Conservation (phyloP, 2,888 invertebrate species). For the Pollenia labialis region DNA sequence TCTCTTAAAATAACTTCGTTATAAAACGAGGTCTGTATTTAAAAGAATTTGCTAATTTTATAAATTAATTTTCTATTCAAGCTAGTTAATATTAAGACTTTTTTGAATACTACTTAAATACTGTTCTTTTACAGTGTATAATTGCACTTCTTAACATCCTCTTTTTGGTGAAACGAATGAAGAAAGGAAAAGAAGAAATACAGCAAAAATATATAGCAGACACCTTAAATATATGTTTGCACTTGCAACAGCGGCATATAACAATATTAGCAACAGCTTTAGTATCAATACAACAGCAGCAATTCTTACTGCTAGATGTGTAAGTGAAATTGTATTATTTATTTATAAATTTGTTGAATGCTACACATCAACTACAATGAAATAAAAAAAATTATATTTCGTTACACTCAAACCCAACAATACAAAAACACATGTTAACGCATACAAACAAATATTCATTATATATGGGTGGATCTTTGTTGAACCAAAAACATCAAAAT, state of each 20-base stretch:
- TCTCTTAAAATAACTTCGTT: too few species aligned
- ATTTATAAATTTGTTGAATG: conserved; percentile 46
- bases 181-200: background rate
- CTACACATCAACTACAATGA: conserved; percentile 36
- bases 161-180: too few species aligned
- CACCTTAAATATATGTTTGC: background rate
- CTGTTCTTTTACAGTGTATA: too few species aligned
- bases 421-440: conserved; percentile 21
- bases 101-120: too few species aligned
- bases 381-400: conserved; percentile 7
- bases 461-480: conserved; percentile 40
- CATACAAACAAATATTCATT: conserved; percentile 39
- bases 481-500: conserved; percentile 55
- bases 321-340: conserved; percentile 40
- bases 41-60: too few species aligned
- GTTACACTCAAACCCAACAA: too few species aligned
- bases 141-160: too few species aligned
- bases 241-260: conserved; percentile 18
- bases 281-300: conserved; percentile 9
- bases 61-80: too few species aligned
- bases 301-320: conserved; percentile 22
- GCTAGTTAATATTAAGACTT: too few species aligned
- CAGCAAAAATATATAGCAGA: background rate
- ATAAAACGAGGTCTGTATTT: too few species aligned
- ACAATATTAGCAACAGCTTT: conserved; percentile 30